Conservation (phyloP, 2,797 vertebrate species). For the Hafferia zeledoni region DNA sequence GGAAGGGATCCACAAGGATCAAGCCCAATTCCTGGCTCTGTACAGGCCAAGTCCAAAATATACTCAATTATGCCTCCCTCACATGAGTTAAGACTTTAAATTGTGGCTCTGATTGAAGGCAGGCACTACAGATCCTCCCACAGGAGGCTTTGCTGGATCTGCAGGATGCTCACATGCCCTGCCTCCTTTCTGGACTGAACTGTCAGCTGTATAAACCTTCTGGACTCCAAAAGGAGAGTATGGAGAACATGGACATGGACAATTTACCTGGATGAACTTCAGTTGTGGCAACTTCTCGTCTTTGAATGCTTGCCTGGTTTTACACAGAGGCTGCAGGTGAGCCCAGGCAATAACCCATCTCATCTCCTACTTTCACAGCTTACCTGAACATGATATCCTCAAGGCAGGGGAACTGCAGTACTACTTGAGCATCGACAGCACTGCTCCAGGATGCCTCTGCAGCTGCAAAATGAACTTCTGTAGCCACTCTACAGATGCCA, state of each 20-base stretch:
- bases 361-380: not conserved
- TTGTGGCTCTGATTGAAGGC: not conserved
- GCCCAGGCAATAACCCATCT: not conserved
- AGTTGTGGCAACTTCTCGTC: not conserved
- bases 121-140: not conserved
- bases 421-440: not conserved
- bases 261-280: not conserved
- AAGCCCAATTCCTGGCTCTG: not conserved
- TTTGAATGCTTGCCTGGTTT: not conserved
- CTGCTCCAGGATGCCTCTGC: not conserved
- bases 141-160: not conserved
- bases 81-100: not conserved
- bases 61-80: not conserved
- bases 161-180: not conserved
- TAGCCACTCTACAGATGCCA: not conserved
- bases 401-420: not conserved
- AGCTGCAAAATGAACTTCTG: not conserved
- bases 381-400: accelerated
- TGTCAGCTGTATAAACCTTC: not conserved
- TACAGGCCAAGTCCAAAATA: not conserved
- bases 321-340: accelerated
- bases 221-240: not conserved
- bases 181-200: not conserved
- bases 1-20: not conserved
- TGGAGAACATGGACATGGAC: not conserved